Conservation (phyloP, 2,797 vertebrate genomes). For the Brotula barbata region DNA sequence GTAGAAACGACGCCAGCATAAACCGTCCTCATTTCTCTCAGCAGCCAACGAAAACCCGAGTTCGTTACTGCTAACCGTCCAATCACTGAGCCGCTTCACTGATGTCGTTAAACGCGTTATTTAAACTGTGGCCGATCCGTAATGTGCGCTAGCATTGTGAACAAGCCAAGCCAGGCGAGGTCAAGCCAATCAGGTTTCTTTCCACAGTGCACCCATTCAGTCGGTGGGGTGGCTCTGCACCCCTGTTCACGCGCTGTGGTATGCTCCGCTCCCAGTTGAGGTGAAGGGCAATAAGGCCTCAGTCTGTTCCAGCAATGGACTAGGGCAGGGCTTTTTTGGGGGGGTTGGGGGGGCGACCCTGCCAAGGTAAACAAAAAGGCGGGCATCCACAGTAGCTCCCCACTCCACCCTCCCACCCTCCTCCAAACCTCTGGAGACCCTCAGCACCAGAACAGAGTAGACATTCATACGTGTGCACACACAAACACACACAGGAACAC, state of each 20-base stretch:
- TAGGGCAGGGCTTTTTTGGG: conserved; percentile 51
- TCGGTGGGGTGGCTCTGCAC: conserved; percentile 55
- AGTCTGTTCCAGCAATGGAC: conserved; percentile 71
- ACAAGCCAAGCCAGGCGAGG: conserved; percentile 41
- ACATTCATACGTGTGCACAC: conserved; percentile 65
- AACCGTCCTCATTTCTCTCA: background rate
- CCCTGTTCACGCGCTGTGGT: conserved; percentile 66
- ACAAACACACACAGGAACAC: too few species aligned
- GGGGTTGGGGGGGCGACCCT: conserved; percentile 36
- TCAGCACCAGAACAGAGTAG: conserved; percentile 67
- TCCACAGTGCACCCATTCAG: conserved; percentile 76
- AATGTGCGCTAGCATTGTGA: conserved; percentile 47
- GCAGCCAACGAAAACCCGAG: conserved; percentile 25
- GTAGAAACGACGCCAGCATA: conserved; percentile 28
- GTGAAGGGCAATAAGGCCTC: conserved; percentile 71
- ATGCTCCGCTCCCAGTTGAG: conserved; percentile 71
- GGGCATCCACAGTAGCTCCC: conserved; percentile 66
- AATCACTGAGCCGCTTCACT: conserved; percentile 28
- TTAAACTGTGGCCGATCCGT: conserved; percentile 61
- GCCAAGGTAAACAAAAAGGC: conserved; percentile 79
- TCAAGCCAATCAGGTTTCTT: conserved; percentile 42
- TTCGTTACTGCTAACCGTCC: conserved; percentile 14
- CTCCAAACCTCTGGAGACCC: conserved; percentile 56
- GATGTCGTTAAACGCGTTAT: conserved; percentile 53
- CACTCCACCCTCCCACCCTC: conserved; percentile 29